phyloP scores from a whole-genome alignment of 2,113 vertebrate species.

The Cathartes aura region DNA sequence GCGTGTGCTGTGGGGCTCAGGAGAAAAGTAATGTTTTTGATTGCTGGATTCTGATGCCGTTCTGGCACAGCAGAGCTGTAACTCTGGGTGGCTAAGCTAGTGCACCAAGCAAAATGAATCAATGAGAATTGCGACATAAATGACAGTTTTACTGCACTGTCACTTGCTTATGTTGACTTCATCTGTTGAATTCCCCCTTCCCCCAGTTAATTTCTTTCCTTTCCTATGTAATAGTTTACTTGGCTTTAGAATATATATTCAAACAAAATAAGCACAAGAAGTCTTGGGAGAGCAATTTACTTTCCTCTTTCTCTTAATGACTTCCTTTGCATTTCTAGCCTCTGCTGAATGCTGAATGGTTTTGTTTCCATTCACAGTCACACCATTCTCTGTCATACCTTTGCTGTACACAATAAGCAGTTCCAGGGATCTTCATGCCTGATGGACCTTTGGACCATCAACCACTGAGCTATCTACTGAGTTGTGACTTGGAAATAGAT shows the following conservation, averaged over 20 bases:
- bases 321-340: conserved; percentile 1
- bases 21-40: neutral
- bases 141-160: neutral
- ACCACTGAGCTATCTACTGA: neutral
- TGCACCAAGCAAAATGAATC: neutral
- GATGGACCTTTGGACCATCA: neutral
- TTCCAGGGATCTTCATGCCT: neutral
- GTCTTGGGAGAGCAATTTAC: neutral
- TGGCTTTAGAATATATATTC: neutral
- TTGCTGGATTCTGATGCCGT: neutral
- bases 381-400: neutral
- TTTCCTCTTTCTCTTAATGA: neutral
- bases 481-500: neutral
- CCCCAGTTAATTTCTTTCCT: neutral
- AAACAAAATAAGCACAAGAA: neutral
- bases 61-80: neutral
- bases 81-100: neutral
- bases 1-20: neutral
- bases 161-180: neutral
- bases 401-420: neutral
- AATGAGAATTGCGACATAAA: neutral
- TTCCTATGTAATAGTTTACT: neutral
- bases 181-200: neutral
- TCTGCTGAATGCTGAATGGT: neutral
- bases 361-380: neutral